Conservation (phyloP, 2,797 vertebrate species). For the Pangasius sanitwongsei region DNA sequence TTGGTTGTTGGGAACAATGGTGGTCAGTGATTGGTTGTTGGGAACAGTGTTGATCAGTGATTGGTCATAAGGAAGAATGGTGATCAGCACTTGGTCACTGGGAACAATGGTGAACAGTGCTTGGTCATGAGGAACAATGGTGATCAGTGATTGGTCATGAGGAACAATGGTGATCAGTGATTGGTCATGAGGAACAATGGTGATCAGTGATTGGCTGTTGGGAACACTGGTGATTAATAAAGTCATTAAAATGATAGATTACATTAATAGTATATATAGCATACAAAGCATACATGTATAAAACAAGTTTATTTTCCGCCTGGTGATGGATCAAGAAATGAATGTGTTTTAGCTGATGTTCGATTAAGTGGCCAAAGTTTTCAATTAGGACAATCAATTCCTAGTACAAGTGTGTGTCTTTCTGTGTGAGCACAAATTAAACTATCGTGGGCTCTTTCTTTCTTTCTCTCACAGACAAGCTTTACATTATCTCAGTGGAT, state of each 20-base stretch:
- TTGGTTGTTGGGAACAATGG: too few relatives aligned
- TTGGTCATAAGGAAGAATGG: neutral
- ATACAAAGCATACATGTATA: neutral
- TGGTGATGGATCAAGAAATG: neutral
- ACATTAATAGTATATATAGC: neutral
- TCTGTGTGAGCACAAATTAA: neutral
- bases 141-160: neutral
- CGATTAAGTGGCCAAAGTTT: neutral
- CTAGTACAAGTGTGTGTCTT: neutral
- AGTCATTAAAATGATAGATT: neutral
- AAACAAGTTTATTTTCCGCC: neutral
- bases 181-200: neutral
- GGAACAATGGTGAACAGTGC: neutral
- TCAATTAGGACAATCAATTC: neutral
- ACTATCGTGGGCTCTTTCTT: neutral
- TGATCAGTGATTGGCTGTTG: neutral
- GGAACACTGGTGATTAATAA: neutral
- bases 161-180: neutral
- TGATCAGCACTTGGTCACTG: neutral
- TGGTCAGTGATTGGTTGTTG: neutral
- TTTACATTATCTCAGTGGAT: slow-evolving; percentile 25
- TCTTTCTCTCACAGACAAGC: neutral
- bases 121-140: neutral
- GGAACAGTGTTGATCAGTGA: neutral
- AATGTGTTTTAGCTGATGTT: neutral